These are phyloP conservation scores for Nothobranchius kuhntae DNA, from an alignment of 2,113 vertebrate genomes.

Conservation along the genomic window DNA sequence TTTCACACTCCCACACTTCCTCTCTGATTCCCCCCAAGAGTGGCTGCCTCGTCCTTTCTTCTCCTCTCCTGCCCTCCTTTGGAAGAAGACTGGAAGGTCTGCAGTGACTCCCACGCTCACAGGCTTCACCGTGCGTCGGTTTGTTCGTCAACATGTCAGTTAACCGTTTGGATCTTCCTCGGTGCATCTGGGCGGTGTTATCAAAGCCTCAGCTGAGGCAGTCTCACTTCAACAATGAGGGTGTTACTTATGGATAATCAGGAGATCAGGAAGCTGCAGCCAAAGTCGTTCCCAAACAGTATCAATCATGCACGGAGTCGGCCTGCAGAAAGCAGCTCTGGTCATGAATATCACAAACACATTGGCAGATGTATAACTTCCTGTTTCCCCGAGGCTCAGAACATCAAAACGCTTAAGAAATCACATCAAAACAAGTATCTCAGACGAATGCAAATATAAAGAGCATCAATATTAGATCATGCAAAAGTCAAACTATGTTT, in stretches of 20 bases:
- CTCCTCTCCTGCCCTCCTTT: slow-evolving; percentile 83
- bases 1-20: slow-evolving; percentile 33
- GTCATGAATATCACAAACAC: background rate
- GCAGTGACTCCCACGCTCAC: slow-evolving; percentile 4
- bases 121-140: background rate
- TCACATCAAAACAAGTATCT: background rate
- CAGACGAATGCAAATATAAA: background rate
- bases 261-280: background rate
- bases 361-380: background rate
- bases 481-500: background rate
- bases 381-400: background rate
- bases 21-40: slow-evolving; percentile 9
- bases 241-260: slow-evolving; percentile 1
- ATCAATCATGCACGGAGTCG: too few relatives aligned
- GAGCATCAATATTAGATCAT: background rate
- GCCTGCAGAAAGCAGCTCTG: background rate
- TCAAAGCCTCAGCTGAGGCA: background rate
- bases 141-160: background rate
- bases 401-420: background rate
- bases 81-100: slow-evolving; percentile 72
- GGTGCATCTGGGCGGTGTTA: slow-evolving; percentile 16
- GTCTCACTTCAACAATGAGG: slow-evolving; percentile 4
- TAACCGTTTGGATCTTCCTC: background rate
- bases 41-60: slow-evolving; percentile 59
- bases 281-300: background rate